Percentiles rank a stretch among this genome's conserved stretches.
phyloP scores from a whole-genome alignment of 2,113 vertebrate species.

The Girardinichthys multiradiatus region DNA sequence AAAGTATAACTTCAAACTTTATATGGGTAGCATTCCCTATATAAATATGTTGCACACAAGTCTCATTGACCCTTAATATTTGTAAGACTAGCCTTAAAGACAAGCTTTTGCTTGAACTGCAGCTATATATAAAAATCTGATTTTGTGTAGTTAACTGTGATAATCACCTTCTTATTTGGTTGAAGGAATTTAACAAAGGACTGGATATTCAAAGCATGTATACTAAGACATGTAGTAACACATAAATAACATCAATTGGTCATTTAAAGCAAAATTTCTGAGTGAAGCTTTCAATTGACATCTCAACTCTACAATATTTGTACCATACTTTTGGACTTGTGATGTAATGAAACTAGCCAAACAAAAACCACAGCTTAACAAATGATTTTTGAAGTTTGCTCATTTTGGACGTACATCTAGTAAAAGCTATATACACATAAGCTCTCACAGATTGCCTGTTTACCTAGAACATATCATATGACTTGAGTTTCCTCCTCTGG shows the following conservation, averaged over 20 bases:
- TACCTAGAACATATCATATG: slow-evolving; percentile 8
- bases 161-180: no score
- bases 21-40: no score
- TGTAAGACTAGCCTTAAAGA: no score
- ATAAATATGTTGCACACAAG: no score
- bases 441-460: not conserved
- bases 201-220: not conserved
- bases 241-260: no score
- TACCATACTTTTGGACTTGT: no score
- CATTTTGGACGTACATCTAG: not conserved
- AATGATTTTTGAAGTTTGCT: not conserved
- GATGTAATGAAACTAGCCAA: not conserved
- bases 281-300: not conserved
- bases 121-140: no score
- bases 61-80: no score
- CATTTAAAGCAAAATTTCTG: no score
- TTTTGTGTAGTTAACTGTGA: no score
- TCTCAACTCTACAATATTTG: not conserved
- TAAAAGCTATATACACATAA: not conserved
- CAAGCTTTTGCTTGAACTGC: no score
- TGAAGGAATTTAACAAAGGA: not conserved
- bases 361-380: not conserved
- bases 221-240: not conserved
- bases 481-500: slow-evolving; percentile 26
- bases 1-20: no score